A percentile compares a stretch with the other conserved stretches of the same genome.
These are phyloP conservation scores for Octomys mimax DNA, from an alignment of 2,797 vertebrate genomes.

Conservation along the genomic window DNA sequence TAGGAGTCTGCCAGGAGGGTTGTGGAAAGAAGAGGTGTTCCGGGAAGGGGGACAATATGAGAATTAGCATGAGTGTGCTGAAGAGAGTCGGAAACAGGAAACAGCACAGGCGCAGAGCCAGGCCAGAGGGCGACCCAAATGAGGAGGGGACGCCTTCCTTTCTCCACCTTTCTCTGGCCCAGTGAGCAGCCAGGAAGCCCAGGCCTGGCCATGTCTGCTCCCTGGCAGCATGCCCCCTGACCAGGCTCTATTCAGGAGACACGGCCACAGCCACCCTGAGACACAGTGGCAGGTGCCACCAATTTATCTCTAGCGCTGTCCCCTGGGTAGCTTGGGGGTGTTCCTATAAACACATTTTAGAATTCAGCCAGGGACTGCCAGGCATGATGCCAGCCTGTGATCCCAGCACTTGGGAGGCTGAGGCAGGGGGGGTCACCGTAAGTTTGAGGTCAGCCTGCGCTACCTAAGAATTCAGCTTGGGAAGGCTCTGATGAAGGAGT, in stretches of 20 bases:
- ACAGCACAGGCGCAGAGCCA: conserved; percentile 45
- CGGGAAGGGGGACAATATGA: not conserved
- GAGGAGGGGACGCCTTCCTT: not conserved
- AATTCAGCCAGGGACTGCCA: not conserved
- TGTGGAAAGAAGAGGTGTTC: conserved; percentile 62
- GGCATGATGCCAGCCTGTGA: not conserved
- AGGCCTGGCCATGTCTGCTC: not conserved
- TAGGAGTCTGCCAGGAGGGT: conserved; percentile 45
- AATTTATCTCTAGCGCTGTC: not conserved
- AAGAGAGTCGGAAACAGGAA: conserved; percentile 75
- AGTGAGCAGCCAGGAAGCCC: not conserved
- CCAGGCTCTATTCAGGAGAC: not conserved
- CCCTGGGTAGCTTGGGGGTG: not conserved
- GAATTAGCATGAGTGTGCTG: conserved; percentile 17
- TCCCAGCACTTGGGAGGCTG: not conserved
- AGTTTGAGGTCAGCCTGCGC: not conserved
- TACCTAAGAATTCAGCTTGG: not conserved
- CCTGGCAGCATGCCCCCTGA: not conserved
- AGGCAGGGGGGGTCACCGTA: not conserved
- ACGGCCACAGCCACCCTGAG: not conserved
- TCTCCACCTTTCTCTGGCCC: not conserved
- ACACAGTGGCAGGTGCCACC: not conserved
- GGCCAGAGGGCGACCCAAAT: not conserved
- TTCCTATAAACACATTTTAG: not conserved
- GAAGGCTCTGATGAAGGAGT: not conserved